These are phyloP conservation scores for Lingula anatina DNA, from an alignment of 2,888 invertebrate species.

Conservation along the genomic window DNA sequence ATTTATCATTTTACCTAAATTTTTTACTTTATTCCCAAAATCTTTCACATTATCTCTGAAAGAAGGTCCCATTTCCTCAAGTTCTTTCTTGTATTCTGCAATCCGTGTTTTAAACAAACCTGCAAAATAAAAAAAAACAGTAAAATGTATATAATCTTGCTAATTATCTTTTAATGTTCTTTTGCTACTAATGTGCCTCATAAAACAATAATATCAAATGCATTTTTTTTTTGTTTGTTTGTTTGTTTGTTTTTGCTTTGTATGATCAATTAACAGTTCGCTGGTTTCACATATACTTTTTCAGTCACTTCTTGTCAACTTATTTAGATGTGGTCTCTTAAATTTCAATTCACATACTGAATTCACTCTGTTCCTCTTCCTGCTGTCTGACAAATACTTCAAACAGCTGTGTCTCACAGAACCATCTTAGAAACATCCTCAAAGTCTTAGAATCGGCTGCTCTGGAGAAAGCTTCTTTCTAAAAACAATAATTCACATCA, in stretches of 20 bases:
- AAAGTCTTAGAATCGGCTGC: slow-evolving; percentile 57
- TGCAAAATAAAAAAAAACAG: slow-evolving; percentile 3
- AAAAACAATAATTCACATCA: slow-evolving; percentile 48
- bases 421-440: slow-evolving; percentile 77
- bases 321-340: too few species aligned
- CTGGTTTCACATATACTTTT: too few species aligned
- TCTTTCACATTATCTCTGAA: slow-evolving; percentile 19
- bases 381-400: slow-evolving; percentile 58
- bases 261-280: too few species aligned
- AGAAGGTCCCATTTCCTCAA: slow-evolving; percentile 12
- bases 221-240: too few species aligned
- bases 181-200: too few species aligned
- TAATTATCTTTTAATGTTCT: slow-evolving; percentile 2
- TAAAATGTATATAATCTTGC: not conserved
- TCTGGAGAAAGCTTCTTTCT: slow-evolving; percentile 71
- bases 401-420: slow-evolving; percentile 83
- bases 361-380: slow-evolving; percentile 29
- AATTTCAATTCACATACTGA: too few species aligned
- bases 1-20: too few species aligned
- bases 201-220: too few species aligned
- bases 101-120: slow-evolving; percentile 31
- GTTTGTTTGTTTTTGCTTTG: too few species aligned
- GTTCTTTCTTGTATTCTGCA: slow-evolving; percentile 20
- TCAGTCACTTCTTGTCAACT: too few species aligned
- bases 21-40: too few species aligned